Conservation (phyloP, 2,113 vertebrate species). For the Archilochus colubris region DNA sequence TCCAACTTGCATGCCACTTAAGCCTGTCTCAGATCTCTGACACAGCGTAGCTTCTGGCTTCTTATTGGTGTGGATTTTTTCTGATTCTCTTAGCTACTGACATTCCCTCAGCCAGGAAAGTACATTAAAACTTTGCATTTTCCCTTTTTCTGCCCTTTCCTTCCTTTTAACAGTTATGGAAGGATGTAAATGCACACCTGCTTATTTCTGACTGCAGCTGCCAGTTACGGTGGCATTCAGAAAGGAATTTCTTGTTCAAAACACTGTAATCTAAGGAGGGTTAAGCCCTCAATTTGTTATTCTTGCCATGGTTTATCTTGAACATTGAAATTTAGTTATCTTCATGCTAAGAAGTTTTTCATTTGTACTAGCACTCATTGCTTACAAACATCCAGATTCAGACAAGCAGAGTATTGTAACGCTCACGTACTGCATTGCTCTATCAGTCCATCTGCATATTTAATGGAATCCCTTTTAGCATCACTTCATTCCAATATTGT, state of each 20-base stretch:
- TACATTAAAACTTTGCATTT: not conserved
- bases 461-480: constrained; percentile 25
- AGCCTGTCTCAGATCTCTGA: constrained; percentile 64
- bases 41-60: constrained; percentile 57
- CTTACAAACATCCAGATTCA: not conserved
- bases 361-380: not conserved
- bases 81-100: constrained; percentile 44
- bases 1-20: constrained; percentile 71
- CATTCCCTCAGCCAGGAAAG: constrained; percentile 24
- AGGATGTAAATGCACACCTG: not conserved
- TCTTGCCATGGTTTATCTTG: constrained; percentile 24
- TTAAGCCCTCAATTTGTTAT: not conserved
- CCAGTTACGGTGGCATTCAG: not conserved
- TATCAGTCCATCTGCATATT: constrained; percentile 21
- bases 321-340: not conserved
- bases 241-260: not conserved
- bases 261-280: not conserved
- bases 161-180: constrained; percentile 7
- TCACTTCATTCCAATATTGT: constrained; percentile 19
- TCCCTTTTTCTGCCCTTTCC: constrained; percentile 13
- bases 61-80: constrained; percentile 7
- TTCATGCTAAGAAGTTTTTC: not conserved
- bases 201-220: not conserved
- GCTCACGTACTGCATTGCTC: constrained; percentile 14
- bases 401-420: not conserved